A percentile compares a stretch with the other conserved stretches of the same genome.
These are phyloP conservation scores for Pelvicachromis taeniatus DNA, from an alignment of 2,113 vertebrate genomes.

Conservation along the genomic window DNA sequence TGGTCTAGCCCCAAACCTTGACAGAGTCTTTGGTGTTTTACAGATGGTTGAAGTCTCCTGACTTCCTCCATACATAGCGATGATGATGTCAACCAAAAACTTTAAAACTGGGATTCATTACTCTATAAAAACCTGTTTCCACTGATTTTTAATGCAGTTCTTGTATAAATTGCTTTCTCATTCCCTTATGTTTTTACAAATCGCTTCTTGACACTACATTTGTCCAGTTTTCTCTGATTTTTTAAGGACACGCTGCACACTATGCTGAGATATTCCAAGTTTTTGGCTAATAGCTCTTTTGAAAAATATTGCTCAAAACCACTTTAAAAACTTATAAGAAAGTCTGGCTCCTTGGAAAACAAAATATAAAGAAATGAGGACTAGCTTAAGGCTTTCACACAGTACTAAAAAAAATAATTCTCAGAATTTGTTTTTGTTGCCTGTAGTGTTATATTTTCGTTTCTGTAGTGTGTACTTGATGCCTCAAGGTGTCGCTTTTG, in stretches of 20 bases:
- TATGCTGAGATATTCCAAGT: background rate
- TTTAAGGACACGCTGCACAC: background rate
- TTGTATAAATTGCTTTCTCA: background rate
- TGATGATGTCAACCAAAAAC: background rate
- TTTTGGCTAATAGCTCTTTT: background rate
- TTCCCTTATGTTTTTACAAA: background rate
- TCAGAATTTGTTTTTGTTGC: background rate
- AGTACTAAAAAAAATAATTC: background rate
- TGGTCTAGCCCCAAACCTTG: background rate
- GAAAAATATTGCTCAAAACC: background rate
- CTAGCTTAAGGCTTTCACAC: background rate
- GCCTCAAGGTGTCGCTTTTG: constrained; percentile 42
- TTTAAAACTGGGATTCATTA: background rate
- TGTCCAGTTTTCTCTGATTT: background rate
- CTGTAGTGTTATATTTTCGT: background rate
- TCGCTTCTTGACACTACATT: background rate
- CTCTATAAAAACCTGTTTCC: background rate
- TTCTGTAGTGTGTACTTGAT: background rate
- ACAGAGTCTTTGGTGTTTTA: background rate
- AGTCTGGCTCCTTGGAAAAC: background rate
- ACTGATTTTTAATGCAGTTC: background rate
- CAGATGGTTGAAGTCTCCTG: background rate
- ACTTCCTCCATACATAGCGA: background rate
- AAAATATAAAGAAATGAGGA: background rate
- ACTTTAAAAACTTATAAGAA: background rate